Evolutionary conservation across 1,140 invertebrate species (phyloP), one percentile per base, ranked within the genome.

Genomic region (Leptopilina clavipes): DNA sequence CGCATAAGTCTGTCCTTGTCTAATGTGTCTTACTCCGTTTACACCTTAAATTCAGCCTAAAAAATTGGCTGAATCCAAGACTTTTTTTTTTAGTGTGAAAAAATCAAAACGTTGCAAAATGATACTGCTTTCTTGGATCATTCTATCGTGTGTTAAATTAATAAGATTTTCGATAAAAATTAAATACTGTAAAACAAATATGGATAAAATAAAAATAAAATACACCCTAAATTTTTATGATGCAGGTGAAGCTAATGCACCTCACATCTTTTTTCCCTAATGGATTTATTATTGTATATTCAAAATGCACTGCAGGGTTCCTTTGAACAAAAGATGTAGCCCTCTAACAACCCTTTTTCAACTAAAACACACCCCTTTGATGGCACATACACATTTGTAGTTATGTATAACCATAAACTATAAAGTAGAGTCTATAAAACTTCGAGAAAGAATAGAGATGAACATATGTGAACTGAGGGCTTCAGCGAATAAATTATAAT

Each of bases 331-430:
- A 52, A 52, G 48, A 52, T 52, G 17, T 52, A 17, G n/a, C 48
- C 48, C 48, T 52, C 48, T 52, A 52, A 52, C n/a, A 52, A 52
- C 48, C 48, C 48, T 52, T 52, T 52, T 17, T n/a, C 6, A 52
- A 52, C 48, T 52, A 52, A 52, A 52, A 17, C 48, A 52, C 48
- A 17, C 48, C 48, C 48, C n/a, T 52, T n/a, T 31, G 9, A 52
- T 52, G 48, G 48, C n/a, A n/a, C 37, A 40, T 40, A 40, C 9
- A 40, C 9, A 40, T 40, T 8, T 52, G 17, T 17, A 52, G 48
- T 52, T 52, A 52, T 52, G 48, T n/a, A 6, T 9, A 6, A n/a
- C 12, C 48, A 52, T 52, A 52, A 52, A 52, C 48, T 52, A 52
- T 17, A 8, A 7, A 14, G 11, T n/a, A n/a, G n/a, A 52, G 48